Evolutionary conservation across 2,797 vertebrate species (phyloP).

Genomic region (Lepidocolaptes lacrymiger): DNA sequence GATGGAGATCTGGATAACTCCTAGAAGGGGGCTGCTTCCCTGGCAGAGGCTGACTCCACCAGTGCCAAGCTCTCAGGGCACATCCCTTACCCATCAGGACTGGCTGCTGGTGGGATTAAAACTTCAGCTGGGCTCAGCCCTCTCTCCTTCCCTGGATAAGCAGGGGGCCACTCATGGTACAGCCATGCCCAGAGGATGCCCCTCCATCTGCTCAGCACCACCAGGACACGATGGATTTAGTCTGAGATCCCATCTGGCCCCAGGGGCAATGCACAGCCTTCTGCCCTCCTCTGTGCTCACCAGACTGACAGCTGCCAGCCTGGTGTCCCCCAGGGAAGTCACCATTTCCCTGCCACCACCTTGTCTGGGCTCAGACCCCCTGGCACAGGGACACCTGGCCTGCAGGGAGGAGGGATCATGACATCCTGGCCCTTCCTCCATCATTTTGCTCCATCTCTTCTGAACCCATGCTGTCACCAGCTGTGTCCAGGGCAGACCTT

Average conservation of each 20-base stretch:
- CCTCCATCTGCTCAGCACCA: not conserved
- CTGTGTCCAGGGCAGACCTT: too few species aligned
- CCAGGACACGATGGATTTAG: not conserved
- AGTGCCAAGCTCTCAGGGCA: fast-evolving
- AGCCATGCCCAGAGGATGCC: not conserved
- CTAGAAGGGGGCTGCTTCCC: not conserved
- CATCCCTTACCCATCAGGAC: fast-evolving
- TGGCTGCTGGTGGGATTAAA: not conserved
- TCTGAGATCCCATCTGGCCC: not conserved
- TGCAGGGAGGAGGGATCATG: fast-evolving
- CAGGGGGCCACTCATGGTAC: fast-evolving
- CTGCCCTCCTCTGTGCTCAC: not conserved
- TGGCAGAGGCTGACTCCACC: not conserved
- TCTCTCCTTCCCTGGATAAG: not conserved
- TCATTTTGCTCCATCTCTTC: not conserved
- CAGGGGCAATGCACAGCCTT: fast-evolving
- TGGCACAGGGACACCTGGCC: not conserved
- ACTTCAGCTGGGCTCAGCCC: not conserved
- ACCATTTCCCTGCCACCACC: not conserved
- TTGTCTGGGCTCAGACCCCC: not conserved
- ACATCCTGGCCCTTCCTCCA: not conserved
- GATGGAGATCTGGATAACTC: not conserved
- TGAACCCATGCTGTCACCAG: not conserved
- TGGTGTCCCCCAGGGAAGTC: not conserved
- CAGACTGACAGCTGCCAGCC: not conserved